These are phyloP conservation scores for Porites rus DNA, from an alignment of 92 coral and sea anemone species.

Conservation along the genomic window DNA sequence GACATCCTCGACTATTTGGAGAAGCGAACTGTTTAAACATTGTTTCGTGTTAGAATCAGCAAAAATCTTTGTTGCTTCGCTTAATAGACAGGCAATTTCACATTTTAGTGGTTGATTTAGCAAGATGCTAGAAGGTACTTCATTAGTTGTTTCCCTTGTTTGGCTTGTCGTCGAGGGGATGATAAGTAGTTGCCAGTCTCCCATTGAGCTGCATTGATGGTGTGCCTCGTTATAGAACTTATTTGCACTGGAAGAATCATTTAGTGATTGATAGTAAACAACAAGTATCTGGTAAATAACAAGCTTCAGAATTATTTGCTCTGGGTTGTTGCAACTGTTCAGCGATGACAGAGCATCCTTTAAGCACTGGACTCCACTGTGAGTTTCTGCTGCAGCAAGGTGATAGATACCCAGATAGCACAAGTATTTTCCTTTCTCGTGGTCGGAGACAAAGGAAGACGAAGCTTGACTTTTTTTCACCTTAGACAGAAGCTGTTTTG, in stretches of 20 bases:
- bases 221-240: not conserved
- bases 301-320: not conserved
- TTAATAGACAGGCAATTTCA: not conserved
- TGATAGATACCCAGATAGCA: not conserved
- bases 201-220: not conserved
- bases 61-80: not conserved
- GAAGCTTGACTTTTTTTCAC: not conserved
- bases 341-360: not conserved
- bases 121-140: not conserved
- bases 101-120: constrained; percentile 5
- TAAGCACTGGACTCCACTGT: not conserved
- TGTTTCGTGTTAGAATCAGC: not conserved
- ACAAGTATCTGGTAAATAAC: not conserved
- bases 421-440: not conserved
- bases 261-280: not conserved
- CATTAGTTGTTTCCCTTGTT: not conserved
- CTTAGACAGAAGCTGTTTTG: not conserved
- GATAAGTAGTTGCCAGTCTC: not conserved
- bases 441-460: not conserved
- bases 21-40: not conserved
- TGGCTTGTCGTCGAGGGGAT: not conserved
- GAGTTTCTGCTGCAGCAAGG: not conserved
- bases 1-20: not conserved
- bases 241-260: not conserved
- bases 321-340: not conserved